Evolutionary conservation across 2,797 vertebrate species (phyloP).

Genomic region (Typhlichthys subterraneus): DNA sequence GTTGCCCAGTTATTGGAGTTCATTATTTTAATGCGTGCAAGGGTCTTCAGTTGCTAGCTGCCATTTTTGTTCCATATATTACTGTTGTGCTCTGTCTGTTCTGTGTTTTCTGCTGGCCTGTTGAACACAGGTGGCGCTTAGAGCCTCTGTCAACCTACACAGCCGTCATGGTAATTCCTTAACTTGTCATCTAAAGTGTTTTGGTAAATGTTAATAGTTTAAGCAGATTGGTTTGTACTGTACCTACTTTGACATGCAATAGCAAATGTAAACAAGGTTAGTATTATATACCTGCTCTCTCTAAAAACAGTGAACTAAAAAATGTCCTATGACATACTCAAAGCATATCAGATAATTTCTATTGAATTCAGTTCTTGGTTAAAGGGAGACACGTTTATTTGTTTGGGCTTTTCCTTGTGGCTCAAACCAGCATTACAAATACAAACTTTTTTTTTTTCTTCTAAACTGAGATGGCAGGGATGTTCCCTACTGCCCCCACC

Average conservation of each 20-base stretch:
- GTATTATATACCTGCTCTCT: neutral
- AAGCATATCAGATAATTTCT: no score
- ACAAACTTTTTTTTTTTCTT: no score
- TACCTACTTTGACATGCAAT: constrained; percentile 1
- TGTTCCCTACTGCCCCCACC: no score
- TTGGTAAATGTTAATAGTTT: no score
- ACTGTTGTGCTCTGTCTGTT: constrained; percentile 19
- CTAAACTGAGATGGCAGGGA: no score
- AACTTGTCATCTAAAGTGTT: no score
- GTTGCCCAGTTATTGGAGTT: constrained; percentile 51
- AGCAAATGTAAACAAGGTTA: neutral
- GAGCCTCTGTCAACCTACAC: no score
- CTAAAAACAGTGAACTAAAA: neutral
- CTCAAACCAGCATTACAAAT: no score
- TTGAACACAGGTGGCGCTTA: neutral
- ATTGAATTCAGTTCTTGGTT: no score
- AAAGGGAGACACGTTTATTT: no score
- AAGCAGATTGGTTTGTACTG: neutral
- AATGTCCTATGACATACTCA: neutral
- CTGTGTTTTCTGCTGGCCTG: constrained; percentile 25
- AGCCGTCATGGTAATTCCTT: no score
- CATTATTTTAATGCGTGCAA: constrained; percentile 19
- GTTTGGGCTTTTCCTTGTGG: no score
- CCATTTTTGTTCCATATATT: constrained; percentile 45
- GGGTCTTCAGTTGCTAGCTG: constrained; percentile 13